These are phyloP conservation scores for Tribolium madens DNA, from an alignment of 1,140 invertebrate genomes.

Conservation along the genomic window DNA sequence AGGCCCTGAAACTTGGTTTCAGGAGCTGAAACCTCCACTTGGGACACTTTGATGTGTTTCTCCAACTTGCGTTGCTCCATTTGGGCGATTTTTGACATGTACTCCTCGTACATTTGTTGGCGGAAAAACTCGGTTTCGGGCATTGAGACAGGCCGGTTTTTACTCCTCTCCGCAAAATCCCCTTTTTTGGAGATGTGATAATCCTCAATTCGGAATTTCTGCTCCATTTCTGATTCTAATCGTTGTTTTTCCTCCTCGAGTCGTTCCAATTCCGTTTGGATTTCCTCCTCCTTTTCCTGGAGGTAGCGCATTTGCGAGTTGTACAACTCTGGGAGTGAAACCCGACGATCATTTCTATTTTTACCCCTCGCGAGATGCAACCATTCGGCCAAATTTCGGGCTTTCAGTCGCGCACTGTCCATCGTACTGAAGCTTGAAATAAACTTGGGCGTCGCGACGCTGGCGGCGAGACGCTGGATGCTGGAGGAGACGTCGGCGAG, in stretches of 20 bases:
- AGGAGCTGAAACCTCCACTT: not conserved
- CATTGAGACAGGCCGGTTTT: slow-evolving; percentile 51
- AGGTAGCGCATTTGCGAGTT: slow-evolving; percentile 78
- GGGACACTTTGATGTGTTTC: slow-evolving; percentile 80
- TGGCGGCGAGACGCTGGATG: slow-evolving; percentile 63
- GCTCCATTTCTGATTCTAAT: slow-evolving; percentile 56
- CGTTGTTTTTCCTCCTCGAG: slow-evolving; percentile 70
- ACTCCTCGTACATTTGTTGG: slow-evolving; percentile 85
- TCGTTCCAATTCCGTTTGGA: slow-evolving; percentile 72
- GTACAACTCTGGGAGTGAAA: slow-evolving; percentile 76
- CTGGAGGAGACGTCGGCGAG: slow-evolving; percentile 74
- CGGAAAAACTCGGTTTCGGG: slow-evolving; percentile 75
- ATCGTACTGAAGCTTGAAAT: not conserved
- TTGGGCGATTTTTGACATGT: slow-evolving; percentile 81
- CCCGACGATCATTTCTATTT: slow-evolving; percentile 66
- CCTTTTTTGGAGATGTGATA: slow-evolving; percentile 61
- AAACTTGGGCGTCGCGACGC: slow-evolving; percentile 55
- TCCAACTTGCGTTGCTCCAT: slow-evolving; percentile 81
- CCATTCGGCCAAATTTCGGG: slow-evolving; percentile 69
- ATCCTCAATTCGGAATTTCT: slow-evolving; percentile 57
- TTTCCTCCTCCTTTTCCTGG: slow-evolving; percentile 74
- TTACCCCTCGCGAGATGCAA: slow-evolving; percentile 66
- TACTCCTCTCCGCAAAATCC: slow-evolving; percentile 55
- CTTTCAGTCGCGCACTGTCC: slow-evolving; percentile 65
- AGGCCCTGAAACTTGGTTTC: slow-evolving; percentile 69